Conservation (phyloP, 2,797 vertebrate genomes). For the Intellagama lesueurii region DNA sequence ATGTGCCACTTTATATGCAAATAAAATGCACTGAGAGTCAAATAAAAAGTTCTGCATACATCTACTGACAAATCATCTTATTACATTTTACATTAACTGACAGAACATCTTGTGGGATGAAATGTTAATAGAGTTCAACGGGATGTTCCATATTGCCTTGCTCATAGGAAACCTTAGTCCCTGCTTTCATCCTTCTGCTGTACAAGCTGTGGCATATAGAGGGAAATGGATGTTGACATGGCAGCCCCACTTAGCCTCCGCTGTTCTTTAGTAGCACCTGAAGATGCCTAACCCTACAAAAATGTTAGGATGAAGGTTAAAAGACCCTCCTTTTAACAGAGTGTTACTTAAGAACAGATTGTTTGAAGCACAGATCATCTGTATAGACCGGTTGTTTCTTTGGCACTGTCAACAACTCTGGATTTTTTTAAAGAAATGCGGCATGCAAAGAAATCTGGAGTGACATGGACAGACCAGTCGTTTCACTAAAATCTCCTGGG, state of each 20-base stretch:
- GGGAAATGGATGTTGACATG: conserved; percentile 42
- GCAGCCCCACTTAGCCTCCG: neutral
- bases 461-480: too few species aligned
- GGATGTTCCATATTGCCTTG: conserved; percentile 53
- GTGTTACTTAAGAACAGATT: too few species aligned
- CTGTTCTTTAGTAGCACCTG: neutral
- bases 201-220: neutral
- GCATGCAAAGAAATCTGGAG: neutral
- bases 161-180: conserved; percentile 58
- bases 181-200: conserved; percentile 50
- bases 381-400: neutral
- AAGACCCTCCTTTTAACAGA: neutral
- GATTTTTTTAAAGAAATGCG: neutral
- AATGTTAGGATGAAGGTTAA: neutral
- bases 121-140: conserved; percentile 69
- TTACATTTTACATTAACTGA: conserved; percentile 73
- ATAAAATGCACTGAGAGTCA: conserved; percentile 75
- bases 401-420: neutral
- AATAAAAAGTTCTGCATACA: conserved; percentile 75
- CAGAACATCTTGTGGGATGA: conserved; percentile 63
- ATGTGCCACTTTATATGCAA: conserved; percentile 83
- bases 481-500: neutral
- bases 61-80: conserved; percentile 77
- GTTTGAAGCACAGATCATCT: neutral
- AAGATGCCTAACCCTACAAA: neutral